A percentile compares a stretch with the other conserved stretches of the same genome.
These are phyloP conservation scores for Phytoseiulus persimilis DNA, from an alignment of 2,888 invertebrate genomes.

Conservation along the genomic window DNA sequence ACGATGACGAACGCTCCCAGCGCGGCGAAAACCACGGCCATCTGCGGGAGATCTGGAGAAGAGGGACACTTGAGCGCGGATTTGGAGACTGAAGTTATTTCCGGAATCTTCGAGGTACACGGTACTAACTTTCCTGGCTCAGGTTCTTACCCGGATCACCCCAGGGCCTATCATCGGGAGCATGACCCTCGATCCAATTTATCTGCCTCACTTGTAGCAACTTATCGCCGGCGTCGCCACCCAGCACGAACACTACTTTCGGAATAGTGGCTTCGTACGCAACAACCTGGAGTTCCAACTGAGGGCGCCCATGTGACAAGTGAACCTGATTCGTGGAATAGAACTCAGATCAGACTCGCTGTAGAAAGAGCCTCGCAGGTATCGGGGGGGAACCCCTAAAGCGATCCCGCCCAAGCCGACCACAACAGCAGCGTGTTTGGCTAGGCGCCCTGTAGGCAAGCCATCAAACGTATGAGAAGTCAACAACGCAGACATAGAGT, in stretches of 20 bases:
- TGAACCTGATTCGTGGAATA: background rate
- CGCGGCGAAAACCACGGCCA: slow-evolving; percentile 26
- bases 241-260: slow-evolving; percentile 18
- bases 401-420: no score
- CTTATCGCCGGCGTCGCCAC: background rate
- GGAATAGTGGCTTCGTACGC: background rate
- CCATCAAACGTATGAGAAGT: no score
- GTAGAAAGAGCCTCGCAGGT: no score
- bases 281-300: slow-evolving; percentile 27
- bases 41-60: slow-evolving; percentile 17
- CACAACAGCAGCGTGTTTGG: no score
- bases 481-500: no score
- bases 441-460: no score
- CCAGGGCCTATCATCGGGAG: slow-evolving; percentile 14
- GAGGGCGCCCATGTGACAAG: slow-evolving; percentile 26
- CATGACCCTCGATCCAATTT: slow-evolving; percentile 20
- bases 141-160: slow-evolving; percentile 25
- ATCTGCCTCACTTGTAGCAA: slow-evolving; percentile 14
- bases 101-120: background rate
- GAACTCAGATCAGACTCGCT: no score
- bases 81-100: background rate
- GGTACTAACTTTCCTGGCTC: background rate
- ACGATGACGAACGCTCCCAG: slow-evolving; percentile 33
- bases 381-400: no score
- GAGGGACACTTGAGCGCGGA: background rate